Percentiles rank a stretch among this genome's conserved stretches.
Conservation (phyloP, 35 echinoderm and acorn worm genomes). For the Ptychodera flava region DNA sequence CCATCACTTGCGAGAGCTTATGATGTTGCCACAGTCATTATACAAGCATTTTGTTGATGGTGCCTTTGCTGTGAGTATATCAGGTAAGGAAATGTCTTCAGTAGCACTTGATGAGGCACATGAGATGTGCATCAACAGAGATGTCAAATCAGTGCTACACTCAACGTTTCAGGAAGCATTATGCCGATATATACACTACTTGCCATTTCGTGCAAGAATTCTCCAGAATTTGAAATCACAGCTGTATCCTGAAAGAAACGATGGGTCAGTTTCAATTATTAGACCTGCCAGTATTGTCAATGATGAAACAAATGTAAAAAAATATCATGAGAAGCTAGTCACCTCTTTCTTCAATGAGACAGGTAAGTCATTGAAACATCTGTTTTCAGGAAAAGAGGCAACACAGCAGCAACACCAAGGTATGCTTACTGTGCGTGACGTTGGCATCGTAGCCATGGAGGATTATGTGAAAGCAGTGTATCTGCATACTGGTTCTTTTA, state of each 20-base stretch:
- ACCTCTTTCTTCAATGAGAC: neutral
- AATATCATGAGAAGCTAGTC: neutral
- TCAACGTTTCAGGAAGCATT: constrained; percentile 30
- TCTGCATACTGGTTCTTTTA: constrained; percentile 13
- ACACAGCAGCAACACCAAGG: neutral
- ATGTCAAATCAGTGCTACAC: constrained; percentile 35
- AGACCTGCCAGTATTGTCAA: constrained; percentile 10
- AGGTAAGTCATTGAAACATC: constrained; percentile 1
- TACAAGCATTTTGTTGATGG: constrained; percentile 10
- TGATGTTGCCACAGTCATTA: constrained; percentile 19
- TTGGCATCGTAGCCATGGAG: constrained; percentile 17
- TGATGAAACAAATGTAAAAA: neutral
- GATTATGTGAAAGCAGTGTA: constrained; percentile 34
- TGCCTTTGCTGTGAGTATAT: constrained; percentile 47
- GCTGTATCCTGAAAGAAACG: neutral
- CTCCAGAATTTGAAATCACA: constrained; percentile 27
- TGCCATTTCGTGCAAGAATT: constrained; percentile 4
- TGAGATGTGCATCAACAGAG: constrained; percentile 75
- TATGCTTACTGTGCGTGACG: constrained; percentile 20
- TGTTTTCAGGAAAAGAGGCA: constrained; percentile 13
- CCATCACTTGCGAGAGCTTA: constrained; percentile 26
- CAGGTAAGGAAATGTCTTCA: constrained; percentile 25
- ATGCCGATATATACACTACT: constrained; percentile 29
- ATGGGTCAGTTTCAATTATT: no score
- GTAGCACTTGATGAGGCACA: constrained; percentile 60